Evolutionary conservation across 2,888 invertebrate species (phyloP).

Genomic region (Callyntrura sp.): DNA sequence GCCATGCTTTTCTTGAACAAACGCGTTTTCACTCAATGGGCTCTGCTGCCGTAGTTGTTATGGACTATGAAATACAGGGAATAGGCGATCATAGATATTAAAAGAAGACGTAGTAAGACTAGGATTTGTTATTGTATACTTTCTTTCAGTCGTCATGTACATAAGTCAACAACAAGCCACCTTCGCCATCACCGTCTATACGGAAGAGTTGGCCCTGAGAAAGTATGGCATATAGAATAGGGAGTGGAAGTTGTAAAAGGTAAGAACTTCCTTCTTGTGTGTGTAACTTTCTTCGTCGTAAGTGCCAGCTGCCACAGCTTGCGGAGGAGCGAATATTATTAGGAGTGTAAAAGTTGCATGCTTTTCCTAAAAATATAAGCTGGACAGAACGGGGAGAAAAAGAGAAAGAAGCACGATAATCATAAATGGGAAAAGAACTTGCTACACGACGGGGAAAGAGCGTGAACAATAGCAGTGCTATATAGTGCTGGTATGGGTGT

Average conservation of each 20-base stretch:
- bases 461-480: neutral
- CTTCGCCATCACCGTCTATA: slow-evolving; percentile 7
- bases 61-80: slow-evolving; percentile 16
- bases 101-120: neutral
- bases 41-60: neutral
- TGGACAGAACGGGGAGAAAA: slow-evolving; percentile 1
- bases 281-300: slow-evolving; percentile 22
- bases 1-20: slow-evolving; percentile 1
- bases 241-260: slow-evolving; percentile 47
- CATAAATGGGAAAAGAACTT: slow-evolving; percentile 39
- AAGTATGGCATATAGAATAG: slow-evolving; percentile 44
- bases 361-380: slow-evolving; percentile 1
- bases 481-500: neutral
- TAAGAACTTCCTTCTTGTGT: slow-evolving; percentile 39
- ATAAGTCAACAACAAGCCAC: slow-evolving; percentile 41
- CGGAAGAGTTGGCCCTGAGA: slow-evolving; percentile 1
- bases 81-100: neutral
- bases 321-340: neutral
- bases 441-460: neutral
- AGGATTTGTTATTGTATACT: neutral
- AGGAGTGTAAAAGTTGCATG: slow-evolving; percentile 29
- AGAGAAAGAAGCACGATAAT: slow-evolving; percentile 22
- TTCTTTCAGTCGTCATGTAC: slow-evolving; percentile 1
- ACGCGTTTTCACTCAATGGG: slow-evolving; percentile 21
- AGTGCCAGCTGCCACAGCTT: slow-evolving; percentile 13